A percentile compares a stretch with the other conserved stretches of the same genome.
Conservation (phyloP, 1,140 invertebrate species). For the Neotoxoptera formosana region DNA sequence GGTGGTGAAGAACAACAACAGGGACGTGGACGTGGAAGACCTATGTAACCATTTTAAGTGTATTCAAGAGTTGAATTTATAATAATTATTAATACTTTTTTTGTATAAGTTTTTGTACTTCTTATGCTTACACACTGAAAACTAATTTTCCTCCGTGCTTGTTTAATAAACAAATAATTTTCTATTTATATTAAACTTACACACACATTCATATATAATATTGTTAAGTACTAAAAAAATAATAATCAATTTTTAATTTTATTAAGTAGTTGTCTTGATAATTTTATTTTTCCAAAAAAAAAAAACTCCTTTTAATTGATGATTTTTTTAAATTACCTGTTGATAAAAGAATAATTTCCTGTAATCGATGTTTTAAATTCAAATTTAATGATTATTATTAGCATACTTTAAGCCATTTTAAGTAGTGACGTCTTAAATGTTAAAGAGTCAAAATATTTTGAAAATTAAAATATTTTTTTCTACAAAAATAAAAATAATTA, state of each 20-base stretch:
- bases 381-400: not conserved
- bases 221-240: slow-evolving; percentile 49
- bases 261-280: not conserved
- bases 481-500: too few species aligned
- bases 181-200: slow-evolving; percentile 37
- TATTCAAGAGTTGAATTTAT: slow-evolving; percentile 10
- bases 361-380: not conserved
- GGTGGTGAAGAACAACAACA: slow-evolving; percentile 64
- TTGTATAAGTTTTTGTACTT: slow-evolving; percentile 53
- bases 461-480: too few species aligned
- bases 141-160: slow-evolving; percentile 42
- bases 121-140: slow-evolving; percentile 28
- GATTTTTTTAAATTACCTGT: not conserved
- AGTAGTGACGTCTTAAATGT: too few species aligned
- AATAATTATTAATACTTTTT: slow-evolving; percentile 57
- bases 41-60: slow-evolving; percentile 65
- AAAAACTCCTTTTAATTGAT: not conserved
- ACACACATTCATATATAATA: slow-evolving; percentile 21
- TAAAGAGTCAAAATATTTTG: too few species aligned
- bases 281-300: slow-evolving; percentile 8
- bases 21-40: slow-evolving; percentile 77
- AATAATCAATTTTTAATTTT: slow-evolving; percentile 19
- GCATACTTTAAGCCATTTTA: too few species aligned
- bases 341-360: not conserved
- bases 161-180: slow-evolving; percentile 50